Conservation (phyloP, 2,113 vertebrate species). For the Carassius carassius region DNA sequence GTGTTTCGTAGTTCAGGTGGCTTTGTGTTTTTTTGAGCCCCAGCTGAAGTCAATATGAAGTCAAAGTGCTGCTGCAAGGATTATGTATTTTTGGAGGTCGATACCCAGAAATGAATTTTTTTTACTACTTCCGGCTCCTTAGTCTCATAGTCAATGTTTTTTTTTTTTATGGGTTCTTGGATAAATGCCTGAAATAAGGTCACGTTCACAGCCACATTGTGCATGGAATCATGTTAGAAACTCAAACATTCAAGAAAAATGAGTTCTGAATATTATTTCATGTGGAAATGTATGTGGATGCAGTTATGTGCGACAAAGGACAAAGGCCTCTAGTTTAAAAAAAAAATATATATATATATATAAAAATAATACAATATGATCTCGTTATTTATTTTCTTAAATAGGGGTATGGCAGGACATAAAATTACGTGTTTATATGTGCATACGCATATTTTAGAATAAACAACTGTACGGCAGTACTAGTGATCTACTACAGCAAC, state of each 20-base stretch:
- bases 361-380: neutral
- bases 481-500: neutral
- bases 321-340: no score
- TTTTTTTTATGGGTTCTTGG: neutral
- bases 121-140: neutral
- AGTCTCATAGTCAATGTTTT: neutral
- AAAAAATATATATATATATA: no score
- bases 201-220: no score
- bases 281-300: neutral
- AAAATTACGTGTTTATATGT: no score
- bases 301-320: no score
- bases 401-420: neutral
- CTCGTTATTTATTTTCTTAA: neutral
- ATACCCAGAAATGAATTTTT: no score
- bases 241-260: neutral
- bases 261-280: neutral
- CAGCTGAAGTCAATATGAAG: neutral
- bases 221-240: no score
- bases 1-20: neutral
- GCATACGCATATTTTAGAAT: neutral
- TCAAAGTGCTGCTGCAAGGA: neutral
- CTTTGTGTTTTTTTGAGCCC: neutral
- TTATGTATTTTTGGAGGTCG: no score
- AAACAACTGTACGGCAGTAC: neutral
- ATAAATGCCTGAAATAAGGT: neutral